Conservation (phyloP, 2,113 vertebrate species). For the Acanthochromis polyacanthus region DNA sequence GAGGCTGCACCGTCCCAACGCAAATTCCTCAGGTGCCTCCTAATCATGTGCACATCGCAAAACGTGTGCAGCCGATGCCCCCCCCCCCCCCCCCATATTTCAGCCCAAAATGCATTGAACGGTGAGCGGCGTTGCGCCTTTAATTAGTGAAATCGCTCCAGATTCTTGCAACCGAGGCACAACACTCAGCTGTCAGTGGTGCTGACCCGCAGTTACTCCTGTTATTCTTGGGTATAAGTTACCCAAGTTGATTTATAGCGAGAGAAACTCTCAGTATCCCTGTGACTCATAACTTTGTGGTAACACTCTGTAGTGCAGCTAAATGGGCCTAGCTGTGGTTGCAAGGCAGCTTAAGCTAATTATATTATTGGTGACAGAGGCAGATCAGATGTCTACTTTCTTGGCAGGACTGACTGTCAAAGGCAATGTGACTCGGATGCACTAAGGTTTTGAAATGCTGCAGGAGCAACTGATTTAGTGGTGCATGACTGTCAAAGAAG, state of each 20-base stretch:
- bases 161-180: not conserved
- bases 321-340: constrained; percentile 24
- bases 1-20: constrained; percentile 63
- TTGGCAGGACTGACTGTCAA: constrained; percentile 25
- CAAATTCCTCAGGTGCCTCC: constrained; percentile 70
- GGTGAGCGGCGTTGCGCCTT: not conserved
- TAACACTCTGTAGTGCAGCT: constrained; percentile 13
- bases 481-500: not conserved
- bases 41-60: not conserved
- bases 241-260: not conserved
- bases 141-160: not conserved
- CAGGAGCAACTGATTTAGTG: constrained; percentile 5
- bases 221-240: not conserved
- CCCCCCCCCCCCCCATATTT: not conserved
- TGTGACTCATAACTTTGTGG: not conserved
- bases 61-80: constrained; percentile 9
- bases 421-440: constrained; percentile 50
- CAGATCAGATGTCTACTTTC: constrained; percentile 53
- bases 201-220: not conserved
- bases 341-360: constrained; percentile 67
- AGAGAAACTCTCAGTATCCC: not conserved
- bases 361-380: constrained; percentile 61
- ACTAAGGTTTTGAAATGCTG: constrained; percentile 32
- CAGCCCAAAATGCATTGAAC: not conserved
- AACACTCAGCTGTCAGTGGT: not conserved